A percentile compares a stretch with the other conserved stretches of the same genome.
Conservation (phyloP, 2,888 invertebrate species). For the Drosophila engyochracea region DNA sequence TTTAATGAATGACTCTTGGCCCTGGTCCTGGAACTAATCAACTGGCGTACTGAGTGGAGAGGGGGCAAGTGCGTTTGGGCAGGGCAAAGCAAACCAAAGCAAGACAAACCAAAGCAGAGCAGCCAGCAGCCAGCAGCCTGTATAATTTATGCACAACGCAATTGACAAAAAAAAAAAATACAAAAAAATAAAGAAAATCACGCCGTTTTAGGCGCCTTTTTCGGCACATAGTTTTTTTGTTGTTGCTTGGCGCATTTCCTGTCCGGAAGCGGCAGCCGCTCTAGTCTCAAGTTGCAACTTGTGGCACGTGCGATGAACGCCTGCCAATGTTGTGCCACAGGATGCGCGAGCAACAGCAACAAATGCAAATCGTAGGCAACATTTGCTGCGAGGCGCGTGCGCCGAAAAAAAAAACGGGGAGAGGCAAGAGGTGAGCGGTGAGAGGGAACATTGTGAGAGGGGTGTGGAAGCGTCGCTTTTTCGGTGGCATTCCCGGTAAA, state of each 20-base stretch:
- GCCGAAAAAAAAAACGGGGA: slow-evolving; percentile 17
- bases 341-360: slow-evolving; percentile 25
- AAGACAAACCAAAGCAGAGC: not conserved
- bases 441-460: slow-evolving; percentile 15
- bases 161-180: slow-evolving; percentile 11
- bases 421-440: not conserved
- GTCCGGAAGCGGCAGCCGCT: slow-evolving; percentile 45
- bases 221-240: slow-evolving; percentile 1
- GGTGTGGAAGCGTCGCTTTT: slow-evolving; percentile 8
- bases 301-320: slow-evolving; percentile 64
- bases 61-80: not conserved
- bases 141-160: slow-evolving; percentile 68
- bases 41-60: slow-evolving; percentile 6
- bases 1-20: slow-evolving; percentile 72
- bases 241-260: slow-evolving; percentile 59
- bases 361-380: slow-evolving; percentile 36
- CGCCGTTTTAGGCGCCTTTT: slow-evolving; percentile 13
- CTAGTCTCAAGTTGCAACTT: slow-evolving; percentile 61
- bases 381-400: slow-evolving; percentile 62
- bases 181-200: not conserved
- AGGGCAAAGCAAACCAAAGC: not conserved
- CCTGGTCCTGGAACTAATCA: slow-evolving; percentile 64
- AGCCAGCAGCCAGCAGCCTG: not conserved
- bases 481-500: slow-evolving; percentile 26
- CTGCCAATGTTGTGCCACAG: slow-evolving; percentile 17